phyloP scores from a whole-genome alignment of 2,113 vertebrate genomes.

The Syngnathus scovelli region DNA sequence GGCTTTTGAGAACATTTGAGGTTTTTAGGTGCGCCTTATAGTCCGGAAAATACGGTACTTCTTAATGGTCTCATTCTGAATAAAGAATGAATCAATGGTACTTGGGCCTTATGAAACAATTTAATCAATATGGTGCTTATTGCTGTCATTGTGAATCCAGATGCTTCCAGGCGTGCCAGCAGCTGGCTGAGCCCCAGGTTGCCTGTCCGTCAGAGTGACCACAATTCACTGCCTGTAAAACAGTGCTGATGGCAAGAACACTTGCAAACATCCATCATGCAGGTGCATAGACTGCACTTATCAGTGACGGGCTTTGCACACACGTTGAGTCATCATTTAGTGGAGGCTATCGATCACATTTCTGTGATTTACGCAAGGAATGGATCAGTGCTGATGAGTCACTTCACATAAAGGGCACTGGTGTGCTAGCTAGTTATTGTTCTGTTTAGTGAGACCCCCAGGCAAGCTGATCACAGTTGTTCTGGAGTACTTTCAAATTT shows the following conservation, averaged over 20 bases:
- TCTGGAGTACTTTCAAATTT: not conserved
- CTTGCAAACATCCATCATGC: conserved; percentile 58
- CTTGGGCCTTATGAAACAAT: conserved; percentile 1
- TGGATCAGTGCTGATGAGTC: conserved; percentile 35
- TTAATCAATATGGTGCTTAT: conserved; percentile 20
- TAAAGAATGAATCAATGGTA: not conserved
- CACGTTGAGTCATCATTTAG: conserved; percentile 35
- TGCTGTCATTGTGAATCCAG: conserved; percentile 21
- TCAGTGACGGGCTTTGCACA: conserved; percentile 19
- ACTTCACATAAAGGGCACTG: not conserved
- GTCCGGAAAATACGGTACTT: no score
- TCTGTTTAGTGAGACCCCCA: conserved; percentile 39
- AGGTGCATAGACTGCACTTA: conserved; percentile 47
- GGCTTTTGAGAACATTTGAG: no score
- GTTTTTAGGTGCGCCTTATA: no score
- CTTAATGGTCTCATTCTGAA: not conserved
- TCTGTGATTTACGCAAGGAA: conserved; percentile 64
- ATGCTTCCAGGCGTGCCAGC: conserved; percentile 25
- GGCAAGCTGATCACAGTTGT: conserved; percentile 23
- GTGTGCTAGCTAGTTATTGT: conserved; percentile 6
- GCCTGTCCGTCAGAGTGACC: conserved; percentile 42
- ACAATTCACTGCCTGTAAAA: conserved; percentile 55
- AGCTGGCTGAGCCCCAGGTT: conserved; percentile 49
- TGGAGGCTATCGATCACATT: conserved; percentile 56
- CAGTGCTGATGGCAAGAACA: conserved; percentile 52